Conservation (phyloP, 2,113 vertebrate species). For the Cynoglossus semilaevis region DNA sequence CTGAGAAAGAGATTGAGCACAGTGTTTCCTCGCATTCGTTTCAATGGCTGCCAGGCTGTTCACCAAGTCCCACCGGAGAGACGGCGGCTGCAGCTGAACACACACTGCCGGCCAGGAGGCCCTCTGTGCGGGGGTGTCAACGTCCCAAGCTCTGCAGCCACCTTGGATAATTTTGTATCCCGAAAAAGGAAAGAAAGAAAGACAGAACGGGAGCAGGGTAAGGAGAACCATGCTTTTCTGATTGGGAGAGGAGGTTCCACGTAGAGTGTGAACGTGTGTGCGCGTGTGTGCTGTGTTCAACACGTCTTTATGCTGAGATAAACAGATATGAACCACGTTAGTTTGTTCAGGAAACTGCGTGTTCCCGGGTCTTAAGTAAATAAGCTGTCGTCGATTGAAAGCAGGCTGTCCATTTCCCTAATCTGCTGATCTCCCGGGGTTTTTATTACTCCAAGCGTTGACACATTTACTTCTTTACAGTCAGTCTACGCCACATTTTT, state of each 20-base stretch:
- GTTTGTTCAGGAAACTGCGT: conserved; percentile 10
- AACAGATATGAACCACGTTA: neutral
- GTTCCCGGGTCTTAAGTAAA: conserved; percentile 7
- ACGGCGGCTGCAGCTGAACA: conserved; percentile 23
- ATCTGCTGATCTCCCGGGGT: conserved; percentile 51
- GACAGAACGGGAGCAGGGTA: conserved; percentile 39
- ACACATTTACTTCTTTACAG: neutral
- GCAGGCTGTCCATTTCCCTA: conserved; percentile 51
- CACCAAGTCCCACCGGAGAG: conserved; percentile 62
- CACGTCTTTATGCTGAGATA: neutral
- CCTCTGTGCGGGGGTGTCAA: conserved; percentile 18
- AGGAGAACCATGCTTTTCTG: conserved; percentile 18
- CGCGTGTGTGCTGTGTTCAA: neutral
- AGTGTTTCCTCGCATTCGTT: conserved; percentile 41
- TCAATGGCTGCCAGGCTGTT: conserved; percentile 52
- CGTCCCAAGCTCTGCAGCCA: conserved; percentile 1
- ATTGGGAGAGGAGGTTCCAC: too few species aligned
- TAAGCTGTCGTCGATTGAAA: conserved; percentile 15
- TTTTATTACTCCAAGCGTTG: conserved; percentile 3
- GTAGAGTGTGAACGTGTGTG: too few species aligned
- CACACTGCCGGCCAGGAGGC: neutral
- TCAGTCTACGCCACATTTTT: neutral
- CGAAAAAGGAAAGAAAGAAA: conserved; percentile 9
- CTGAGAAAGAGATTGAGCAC: conserved; percentile 11
- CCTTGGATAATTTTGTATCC: conserved; percentile 43